phyloP scores from a whole-genome alignment of 2,888 invertebrate genomes.

The Xylophagus ater region DNA sequence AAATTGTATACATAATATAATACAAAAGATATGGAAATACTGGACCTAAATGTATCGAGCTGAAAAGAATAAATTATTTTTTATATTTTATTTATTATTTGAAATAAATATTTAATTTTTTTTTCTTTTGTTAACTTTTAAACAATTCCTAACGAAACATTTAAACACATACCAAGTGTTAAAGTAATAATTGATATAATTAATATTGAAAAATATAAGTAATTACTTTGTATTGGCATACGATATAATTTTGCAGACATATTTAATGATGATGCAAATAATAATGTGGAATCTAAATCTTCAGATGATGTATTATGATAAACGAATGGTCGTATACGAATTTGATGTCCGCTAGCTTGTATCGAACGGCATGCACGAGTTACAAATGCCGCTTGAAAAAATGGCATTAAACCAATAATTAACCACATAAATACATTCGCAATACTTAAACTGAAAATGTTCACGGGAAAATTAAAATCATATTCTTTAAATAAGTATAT shows the following conservation, averaged over 20 bases:
- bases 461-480: conserved; percentile 44
- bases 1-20: no score
- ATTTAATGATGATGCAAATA: conserved; percentile 63
- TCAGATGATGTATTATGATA: conserved; percentile 65
- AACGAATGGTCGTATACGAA: conserved; percentile 65
- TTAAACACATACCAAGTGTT: conserved; percentile 56
- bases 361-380: conserved; percentile 59
- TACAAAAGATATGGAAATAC: no score
- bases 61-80: no score
- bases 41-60: no score
- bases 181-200: conserved; percentile 48
- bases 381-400: conserved; percentile 59
- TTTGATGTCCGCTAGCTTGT: conserved; percentile 66
- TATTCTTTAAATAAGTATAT: conserved; percentile 55
- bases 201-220: conserved; percentile 53
- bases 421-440: conserved; percentile 41
- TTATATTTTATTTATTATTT: no score
- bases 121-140: no score
- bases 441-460: conserved; percentile 57
- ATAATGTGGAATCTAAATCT: conserved; percentile 63
- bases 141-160: conserved; percentile 23
- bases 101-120: no score
- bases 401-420: conserved; percentile 30
- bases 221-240: conserved; percentile 59
- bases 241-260: conserved; percentile 64